phyloP scores from a whole-genome alignment of 2,888 invertebrate species.

The Cheilosia grossa region DNA sequence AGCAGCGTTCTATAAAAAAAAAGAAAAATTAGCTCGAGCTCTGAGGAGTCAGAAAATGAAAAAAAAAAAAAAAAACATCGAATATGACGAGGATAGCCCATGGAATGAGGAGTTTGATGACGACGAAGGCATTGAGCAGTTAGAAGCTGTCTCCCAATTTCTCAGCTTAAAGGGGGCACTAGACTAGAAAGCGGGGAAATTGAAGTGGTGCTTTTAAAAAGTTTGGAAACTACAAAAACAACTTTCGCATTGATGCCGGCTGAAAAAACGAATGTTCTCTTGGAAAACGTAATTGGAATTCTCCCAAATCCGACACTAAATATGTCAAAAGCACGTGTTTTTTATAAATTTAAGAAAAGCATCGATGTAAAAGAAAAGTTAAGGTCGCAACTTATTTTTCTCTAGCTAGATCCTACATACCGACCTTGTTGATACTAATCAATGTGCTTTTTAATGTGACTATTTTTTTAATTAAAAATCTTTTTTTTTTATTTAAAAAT shows the following conservation, averaged over 20 bases:
- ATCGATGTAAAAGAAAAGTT: neutral
- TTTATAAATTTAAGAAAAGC: neutral
- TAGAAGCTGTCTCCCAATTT: conserved; percentile 10
- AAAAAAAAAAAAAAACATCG: neutral
- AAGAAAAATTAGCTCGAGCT: neutral
- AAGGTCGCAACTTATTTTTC: too few relatives aligned
- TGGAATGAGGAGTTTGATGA: conserved; percentile 15
- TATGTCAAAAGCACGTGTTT: neutral
- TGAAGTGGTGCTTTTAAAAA: conserved; percentile 28
- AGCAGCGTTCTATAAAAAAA: neutral
- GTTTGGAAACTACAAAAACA: conserved; percentile 21
- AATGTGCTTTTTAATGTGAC: too few relatives aligned
- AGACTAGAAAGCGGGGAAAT: conserved; percentile 29
- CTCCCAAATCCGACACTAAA: neutral
- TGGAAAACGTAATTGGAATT: neutral
- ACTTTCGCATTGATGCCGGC: conserved; percentile 27
- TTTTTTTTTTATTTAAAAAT: too few relatives aligned
- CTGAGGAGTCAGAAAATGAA: neutral
- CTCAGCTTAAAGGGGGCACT: too few relatives aligned
- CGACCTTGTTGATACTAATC: too few relatives aligned
- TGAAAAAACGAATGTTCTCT: conserved; percentile 3
- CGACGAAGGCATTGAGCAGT: conserved; percentile 12
- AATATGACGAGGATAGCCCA: neutral
- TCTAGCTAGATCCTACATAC: too few relatives aligned
- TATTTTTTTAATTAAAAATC: too few relatives aligned